Evolutionary conservation across 2,113 vertebrate genomes (phyloP).

Genomic region (Centropus bengalensis): DNA sequence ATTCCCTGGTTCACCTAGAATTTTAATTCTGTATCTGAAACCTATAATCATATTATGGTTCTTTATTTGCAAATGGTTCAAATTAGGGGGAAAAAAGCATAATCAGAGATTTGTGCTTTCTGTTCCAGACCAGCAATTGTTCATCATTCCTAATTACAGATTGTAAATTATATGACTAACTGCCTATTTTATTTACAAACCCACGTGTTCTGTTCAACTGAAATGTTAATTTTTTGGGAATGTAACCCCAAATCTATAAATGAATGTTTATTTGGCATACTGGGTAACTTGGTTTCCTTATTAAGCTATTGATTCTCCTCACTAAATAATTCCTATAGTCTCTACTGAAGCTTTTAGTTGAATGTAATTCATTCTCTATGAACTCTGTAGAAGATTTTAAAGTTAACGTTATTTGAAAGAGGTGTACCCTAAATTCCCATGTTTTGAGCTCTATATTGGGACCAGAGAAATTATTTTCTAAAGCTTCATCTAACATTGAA

Average conservation of each 20-base stretch:
- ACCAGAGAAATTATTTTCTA: neutral
- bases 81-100: fast-evolving
- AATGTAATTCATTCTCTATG: neutral
- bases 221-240: neutral
- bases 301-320: neutral
- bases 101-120: neutral
- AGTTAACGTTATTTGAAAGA: neutral
- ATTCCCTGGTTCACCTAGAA: neutral
- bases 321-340: neutral
- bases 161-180: neutral
- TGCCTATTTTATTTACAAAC: slow-evolving; percentile 12
- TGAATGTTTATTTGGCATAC: neutral
- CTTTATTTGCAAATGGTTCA: neutral
- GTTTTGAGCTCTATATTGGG: neutral
- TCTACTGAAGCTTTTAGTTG: neutral
- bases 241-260: neutral
- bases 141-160: slow-evolving; percentile 39
- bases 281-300: neutral
- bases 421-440: neutral
- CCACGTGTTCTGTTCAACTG: neutral
- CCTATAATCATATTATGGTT: neutral
- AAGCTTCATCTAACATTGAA: neutral
- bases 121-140: slow-evolving; percentile 27
- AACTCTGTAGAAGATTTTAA: neutral
- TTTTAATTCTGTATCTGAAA: neutral